Base-by-base conservation (phyloP, 2,113 vertebrate genomes). In the Chlorocebus sabaeus region DNA sequence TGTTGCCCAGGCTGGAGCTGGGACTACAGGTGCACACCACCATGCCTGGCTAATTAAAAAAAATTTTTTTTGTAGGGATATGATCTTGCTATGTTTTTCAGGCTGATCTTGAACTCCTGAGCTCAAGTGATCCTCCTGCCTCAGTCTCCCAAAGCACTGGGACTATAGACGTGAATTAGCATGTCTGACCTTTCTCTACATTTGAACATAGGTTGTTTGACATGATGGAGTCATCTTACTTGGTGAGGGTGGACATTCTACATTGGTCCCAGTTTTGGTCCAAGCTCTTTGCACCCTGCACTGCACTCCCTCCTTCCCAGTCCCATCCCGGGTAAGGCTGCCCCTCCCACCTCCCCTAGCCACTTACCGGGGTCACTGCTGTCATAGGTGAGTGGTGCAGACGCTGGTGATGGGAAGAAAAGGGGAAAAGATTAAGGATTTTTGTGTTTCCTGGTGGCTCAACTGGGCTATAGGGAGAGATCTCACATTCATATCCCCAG, bases 361-460 rank as follows among this genome's bases (percentile, higher is more conserved):
- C 43, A 8, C 20, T 18, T 25, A 27, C 43, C 38, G 2, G 27
- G 1, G 48, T 81, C 10, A 0, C 32, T 22, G 35, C 5, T 35
- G 13, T 78, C 3, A 0, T 4, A 25, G 48, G 8, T 30, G 55
- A 10, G 40, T 0, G 1, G 25, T 23, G 23, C 27, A 1, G 17
- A 55, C 8, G 8, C 59, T 22, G 23, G 30, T n/a, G 35, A 67
- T 27, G 27, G 23, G 16, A 8, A 40, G 67, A 30, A n/a, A 38
- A 30, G 10, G 2, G 8, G 23, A 22, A n/a, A 59, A 20, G 40
- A 22, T 17, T 18, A 45, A 50, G 38, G 45, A 13, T 14, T 32
- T 16, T 30, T n/a, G 23, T 38, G 27, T 50, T n/a, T 89, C 61
- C 22, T 23, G 17, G 86, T 43, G 48, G 18, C 17, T 30, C 30